These are phyloP conservation scores for Leptopilina drosophilae DNA, from an alignment of 2,888 invertebrate species.

Conservation along the genomic window DNA sequence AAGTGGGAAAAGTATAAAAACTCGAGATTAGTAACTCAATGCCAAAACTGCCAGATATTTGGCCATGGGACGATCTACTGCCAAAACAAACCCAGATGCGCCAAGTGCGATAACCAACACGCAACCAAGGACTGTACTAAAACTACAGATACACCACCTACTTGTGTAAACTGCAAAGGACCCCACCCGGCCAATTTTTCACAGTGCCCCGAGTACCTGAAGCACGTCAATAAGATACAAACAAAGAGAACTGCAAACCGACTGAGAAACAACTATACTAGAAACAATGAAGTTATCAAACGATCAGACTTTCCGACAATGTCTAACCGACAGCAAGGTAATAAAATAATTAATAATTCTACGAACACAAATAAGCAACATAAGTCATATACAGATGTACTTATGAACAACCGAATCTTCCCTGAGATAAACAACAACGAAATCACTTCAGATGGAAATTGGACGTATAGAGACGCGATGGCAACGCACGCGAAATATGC, in stretches of 20 bases:
- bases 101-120: too few species aligned
- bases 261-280: neutral
- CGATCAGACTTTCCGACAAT: neutral
- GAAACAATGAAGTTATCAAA: neutral
- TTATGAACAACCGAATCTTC: neutral
- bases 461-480: neutral
- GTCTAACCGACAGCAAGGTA: neutral
- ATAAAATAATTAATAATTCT: too few species aligned
- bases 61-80: slow-evolving; percentile 31
- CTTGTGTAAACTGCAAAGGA: too few species aligned
- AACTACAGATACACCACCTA: too few species aligned
- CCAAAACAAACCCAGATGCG: slow-evolving; percentile 27
- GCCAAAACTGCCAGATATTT: slow-evolving; percentile 49
- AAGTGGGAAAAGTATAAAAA: slow-evolving; percentile 50
- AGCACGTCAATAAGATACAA: too few species aligned
- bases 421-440: neutral
- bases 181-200: too few species aligned
- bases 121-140: too few species aligned
- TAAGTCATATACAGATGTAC: neutral
- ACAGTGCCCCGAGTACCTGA: too few species aligned
- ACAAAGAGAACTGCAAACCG: neutral
- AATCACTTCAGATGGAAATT: neutral
- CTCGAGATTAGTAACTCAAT: slow-evolving; percentile 46
- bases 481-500: neutral
- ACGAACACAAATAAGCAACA: too few species aligned